phyloP scores from a whole-genome alignment of 2,113 vertebrate genomes.

The Lagopus leucura region DNA sequence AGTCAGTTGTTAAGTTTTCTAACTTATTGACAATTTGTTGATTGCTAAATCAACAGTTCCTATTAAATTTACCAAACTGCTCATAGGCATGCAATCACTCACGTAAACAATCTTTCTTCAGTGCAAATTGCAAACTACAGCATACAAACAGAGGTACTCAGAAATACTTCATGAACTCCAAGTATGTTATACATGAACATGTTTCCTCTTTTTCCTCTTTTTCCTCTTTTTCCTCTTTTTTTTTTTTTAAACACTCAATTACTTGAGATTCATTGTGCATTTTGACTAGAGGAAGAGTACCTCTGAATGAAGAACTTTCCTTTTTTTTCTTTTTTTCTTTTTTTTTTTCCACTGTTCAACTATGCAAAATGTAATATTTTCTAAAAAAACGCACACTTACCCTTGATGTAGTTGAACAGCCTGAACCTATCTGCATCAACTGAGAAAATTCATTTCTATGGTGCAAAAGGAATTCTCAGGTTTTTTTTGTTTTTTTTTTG shows the following conservation, averaged over 20 bases:
- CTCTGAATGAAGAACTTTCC: background rate
- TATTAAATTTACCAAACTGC: background rate
- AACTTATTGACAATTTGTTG: background rate
- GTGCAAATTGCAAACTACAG: background rate
- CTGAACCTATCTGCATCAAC: background rate
- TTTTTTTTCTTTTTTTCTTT: slow-evolving; percentile 13
- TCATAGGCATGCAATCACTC: background rate
- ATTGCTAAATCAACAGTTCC: background rate
- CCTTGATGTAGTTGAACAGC: background rate
- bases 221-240: background rate
- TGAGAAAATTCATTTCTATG: background rate
- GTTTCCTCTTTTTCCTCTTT: background rate
- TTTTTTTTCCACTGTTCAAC: background rate
- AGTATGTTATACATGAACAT: background rate
- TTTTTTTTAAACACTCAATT: background rate
- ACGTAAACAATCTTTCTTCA: background rate
- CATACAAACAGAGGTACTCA: background rate
- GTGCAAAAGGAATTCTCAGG: background rate
- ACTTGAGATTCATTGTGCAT: background rate
- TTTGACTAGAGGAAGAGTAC: background rate
- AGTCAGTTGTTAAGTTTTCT: background rate
- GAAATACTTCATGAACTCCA: background rate
- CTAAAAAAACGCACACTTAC: background rate
- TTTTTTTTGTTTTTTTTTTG: background rate
- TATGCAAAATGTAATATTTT: background rate